Conservation (phyloP, 2,113 vertebrate species). For the Engraulis encrasicolus region DNA sequence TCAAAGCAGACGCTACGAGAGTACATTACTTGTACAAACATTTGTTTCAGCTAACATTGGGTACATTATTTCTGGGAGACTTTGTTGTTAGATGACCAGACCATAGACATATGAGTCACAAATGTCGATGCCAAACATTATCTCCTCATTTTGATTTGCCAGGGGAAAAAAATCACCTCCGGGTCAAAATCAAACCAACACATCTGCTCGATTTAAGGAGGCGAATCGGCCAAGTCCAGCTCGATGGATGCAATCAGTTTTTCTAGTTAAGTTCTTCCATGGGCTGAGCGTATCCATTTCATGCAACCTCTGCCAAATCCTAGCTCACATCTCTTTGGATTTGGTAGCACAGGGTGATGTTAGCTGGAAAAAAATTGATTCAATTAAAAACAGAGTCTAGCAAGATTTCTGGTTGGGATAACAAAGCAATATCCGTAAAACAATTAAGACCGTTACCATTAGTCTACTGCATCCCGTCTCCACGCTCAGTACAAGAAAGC, state of each 20-base stretch:
- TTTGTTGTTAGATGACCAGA: background rate
- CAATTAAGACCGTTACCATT: background rate
- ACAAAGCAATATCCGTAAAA: background rate
- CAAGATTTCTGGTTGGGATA: background rate
- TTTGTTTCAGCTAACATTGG: background rate
- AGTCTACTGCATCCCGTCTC: background rate
- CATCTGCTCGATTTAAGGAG: background rate
- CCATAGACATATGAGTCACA: background rate
- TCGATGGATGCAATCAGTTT: slow-evolving; percentile 1
- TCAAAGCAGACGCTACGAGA: background rate
- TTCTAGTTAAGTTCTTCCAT: slow-evolving; percentile 7
- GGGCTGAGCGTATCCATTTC: slow-evolving; percentile 13
- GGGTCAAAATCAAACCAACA: background rate
- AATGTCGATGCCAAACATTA: background rate
- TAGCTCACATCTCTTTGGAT: slow-evolving; percentile 14
- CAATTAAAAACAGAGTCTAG: background rate
- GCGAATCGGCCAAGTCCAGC: background rate
- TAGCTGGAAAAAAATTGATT: background rate
- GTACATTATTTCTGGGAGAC: background rate
- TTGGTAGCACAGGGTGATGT: background rate
- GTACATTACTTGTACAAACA: background rate
- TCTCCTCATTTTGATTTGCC: slow-evolving; percentile 4
- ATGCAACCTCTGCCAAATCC: background rate
- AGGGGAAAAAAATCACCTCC: background rate
- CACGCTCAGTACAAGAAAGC: background rate